A percentile compares a stretch with the other conserved stretches of the same genome.
Conservation (phyloP, 2,113 vertebrate species). For the Mesembrinibis cayennensis region DNA sequence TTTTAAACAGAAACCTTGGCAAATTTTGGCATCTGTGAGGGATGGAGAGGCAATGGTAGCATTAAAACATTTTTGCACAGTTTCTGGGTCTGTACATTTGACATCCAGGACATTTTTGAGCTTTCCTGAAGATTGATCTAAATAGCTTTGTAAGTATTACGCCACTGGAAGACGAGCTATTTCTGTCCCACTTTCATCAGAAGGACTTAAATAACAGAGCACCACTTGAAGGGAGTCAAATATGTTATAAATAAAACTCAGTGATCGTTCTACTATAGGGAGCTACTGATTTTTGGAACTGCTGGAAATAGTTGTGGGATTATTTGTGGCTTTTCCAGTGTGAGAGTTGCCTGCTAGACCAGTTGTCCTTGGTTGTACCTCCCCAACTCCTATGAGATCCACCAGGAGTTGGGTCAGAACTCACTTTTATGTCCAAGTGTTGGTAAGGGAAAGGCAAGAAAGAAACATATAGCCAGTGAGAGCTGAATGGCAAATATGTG, state of each 20-base stretch:
- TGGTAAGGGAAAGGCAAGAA: background rate
- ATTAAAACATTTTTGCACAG: background rate
- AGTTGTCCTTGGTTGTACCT: background rate
- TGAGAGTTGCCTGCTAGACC: background rate
- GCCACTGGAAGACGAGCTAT: background rate
- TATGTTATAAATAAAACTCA: background rate
- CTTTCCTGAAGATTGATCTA: background rate
- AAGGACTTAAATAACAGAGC: background rate
- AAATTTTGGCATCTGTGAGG: accelerated
- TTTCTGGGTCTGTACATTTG: background rate
- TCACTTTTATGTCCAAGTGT: background rate
- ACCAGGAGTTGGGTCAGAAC: background rate
- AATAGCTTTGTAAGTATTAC: background rate
- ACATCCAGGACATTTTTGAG: background rate
- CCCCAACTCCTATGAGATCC: accelerated
- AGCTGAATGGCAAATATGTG: background rate
- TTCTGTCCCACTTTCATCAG: background rate
- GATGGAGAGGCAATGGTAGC: background rate
- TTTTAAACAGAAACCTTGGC: background rate
- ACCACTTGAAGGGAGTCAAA: background rate
- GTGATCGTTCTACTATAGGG: background rate
- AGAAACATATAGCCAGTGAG: background rate
- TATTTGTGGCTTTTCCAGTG: background rate
- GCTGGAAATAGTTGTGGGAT: background rate
- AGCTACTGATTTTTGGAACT: background rate